These are phyloP conservation scores for Thymallus thymallus DNA, from an alignment of 2,113 vertebrate genomes.

Conservation along the genomic window DNA sequence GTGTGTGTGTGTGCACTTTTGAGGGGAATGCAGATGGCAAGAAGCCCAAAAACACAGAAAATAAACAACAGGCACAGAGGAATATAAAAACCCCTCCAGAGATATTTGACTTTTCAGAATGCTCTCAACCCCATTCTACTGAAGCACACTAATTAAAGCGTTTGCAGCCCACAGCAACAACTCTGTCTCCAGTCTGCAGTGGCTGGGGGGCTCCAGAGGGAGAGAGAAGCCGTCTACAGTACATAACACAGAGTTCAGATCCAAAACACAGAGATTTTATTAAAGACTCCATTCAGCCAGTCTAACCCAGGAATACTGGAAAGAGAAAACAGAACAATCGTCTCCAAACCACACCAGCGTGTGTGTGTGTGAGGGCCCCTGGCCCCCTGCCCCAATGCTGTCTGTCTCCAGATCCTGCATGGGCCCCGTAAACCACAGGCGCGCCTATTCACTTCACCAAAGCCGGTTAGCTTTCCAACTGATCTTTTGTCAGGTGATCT, in stretches of 20 bases:
- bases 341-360: no score
- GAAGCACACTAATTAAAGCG: conserved; percentile 54
- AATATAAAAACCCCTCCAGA: conserved; percentile 28
- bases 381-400: no score
- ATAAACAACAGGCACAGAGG: conserved; percentile 1
- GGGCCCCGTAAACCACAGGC: no score
- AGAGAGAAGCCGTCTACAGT: conserved; percentile 13
- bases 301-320: no score
- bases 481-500: no score
- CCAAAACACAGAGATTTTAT: not conserved
- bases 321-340: no score
- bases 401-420: no score
- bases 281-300: no score
- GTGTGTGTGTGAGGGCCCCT: no score
- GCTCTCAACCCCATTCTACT: conserved; percentile 41
- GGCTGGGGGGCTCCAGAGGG: conserved; percentile 31
- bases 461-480: no score
- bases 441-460: no score
- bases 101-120: conserved; percentile 48
- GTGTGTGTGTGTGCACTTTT: not conserved
- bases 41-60: not conserved
- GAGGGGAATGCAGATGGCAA: no score
- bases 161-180: conserved; percentile 44
- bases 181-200: conserved; percentile 36
- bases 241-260: conserved; percentile 3